These are phyloP conservation scores for Gymnocephalus cernua DNA, from an alignment of 2,113 vertebrate genomes.

Conservation along the genomic window DNA sequence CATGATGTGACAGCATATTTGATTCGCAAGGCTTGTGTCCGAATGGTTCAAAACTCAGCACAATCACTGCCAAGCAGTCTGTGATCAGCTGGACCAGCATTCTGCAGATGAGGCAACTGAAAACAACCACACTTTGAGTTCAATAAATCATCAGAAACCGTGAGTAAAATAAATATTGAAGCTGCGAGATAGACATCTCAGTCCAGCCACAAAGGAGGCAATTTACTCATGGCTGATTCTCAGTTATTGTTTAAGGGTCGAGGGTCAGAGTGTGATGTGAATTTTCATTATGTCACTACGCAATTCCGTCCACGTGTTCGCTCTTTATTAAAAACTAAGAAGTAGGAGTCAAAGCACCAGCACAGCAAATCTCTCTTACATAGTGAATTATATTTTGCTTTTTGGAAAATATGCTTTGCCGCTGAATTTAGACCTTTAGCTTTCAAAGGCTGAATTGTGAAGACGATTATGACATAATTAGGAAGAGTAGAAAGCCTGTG, in stretches of 20 bases:
- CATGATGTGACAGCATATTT: conserved; percentile 66
- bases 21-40: conserved; percentile 41
- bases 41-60: conserved; percentile 8
- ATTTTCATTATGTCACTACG: neutral
- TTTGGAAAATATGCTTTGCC: neutral
- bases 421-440: neutral
- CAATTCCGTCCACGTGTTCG: neutral
- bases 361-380: neutral
- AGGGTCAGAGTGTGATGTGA: neutral
- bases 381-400: neutral
- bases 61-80: conserved; percentile 21
- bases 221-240: neutral
- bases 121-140: conserved; percentile 2
- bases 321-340: neutral
- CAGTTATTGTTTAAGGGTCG: conserved; percentile 2
- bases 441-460: neutral
- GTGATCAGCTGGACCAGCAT: conserved; percentile 31
- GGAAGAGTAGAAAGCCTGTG: neutral
- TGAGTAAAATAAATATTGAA: neutral
- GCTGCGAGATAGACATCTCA: neutral
- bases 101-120: conserved; percentile 28
- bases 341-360: neutral
- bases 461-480: neutral
- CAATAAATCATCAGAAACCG: conserved; percentile 11
- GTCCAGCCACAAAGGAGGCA: conserved; percentile 1